These are phyloP conservation scores for Pangasius mekongensis DNA, from an alignment of 2,797 vertebrate species.

Conservation along the genomic window DNA sequence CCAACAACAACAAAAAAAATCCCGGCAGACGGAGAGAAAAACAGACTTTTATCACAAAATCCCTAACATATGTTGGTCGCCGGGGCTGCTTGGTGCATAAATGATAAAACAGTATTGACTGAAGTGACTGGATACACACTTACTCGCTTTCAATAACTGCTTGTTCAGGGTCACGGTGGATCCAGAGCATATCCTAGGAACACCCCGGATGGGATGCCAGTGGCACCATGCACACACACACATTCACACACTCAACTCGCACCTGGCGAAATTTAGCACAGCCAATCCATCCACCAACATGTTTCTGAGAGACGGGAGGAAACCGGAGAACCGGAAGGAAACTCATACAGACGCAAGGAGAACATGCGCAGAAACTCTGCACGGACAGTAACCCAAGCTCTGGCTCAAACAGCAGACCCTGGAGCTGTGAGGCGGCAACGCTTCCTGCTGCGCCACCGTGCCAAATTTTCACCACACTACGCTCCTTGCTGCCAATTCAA, in stretches of 20 bases:
- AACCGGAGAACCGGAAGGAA: background rate
- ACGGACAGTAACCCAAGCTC: background rate
- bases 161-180: background rate
- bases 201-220: background rate
- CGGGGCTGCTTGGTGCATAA: background rate
- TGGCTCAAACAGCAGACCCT: background rate
- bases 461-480: background rate
- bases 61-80: too few relatives aligned
- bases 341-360: background rate
- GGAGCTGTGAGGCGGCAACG: background rate
- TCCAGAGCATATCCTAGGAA: background rate
- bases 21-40: background rate
- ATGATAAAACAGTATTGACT: background rate
- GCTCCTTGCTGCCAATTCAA: background rate
- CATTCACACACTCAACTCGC: background rate
- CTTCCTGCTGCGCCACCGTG: background rate
- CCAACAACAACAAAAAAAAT: background rate
- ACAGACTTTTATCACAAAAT: background rate
- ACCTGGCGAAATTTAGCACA: background rate
- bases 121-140: background rate
- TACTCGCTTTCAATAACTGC: background rate
- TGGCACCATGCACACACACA: background rate
- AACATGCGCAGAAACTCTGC: background rate
- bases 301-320: background rate
- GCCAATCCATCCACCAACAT: too few relatives aligned